Evolutionary conservation across 2,888 invertebrate genomes (phyloP).

Genomic region (Scaptomyza polygonia): DNA sequence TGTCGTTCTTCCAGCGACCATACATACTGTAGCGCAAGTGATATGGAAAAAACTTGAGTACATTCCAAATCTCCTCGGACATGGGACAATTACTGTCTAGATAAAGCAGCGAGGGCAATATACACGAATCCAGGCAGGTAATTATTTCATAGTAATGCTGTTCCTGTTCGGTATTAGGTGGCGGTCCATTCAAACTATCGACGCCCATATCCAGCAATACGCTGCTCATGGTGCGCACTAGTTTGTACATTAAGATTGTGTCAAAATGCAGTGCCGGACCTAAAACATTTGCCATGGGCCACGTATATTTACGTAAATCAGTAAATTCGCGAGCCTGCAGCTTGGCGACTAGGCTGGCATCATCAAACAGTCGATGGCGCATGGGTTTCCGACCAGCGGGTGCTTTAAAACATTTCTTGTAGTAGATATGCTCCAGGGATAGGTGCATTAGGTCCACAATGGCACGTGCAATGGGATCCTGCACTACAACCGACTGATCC

Average conservation of each 20-base stretch:
- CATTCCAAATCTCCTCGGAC: conserved; percentile 97
- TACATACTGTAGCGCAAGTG: conserved; percentile 94
- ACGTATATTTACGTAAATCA: conserved; percentile 90
- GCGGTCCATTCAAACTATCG: conserved; percentile 82
- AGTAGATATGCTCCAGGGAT: conserved; percentile 94
- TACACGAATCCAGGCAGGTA: conserved; percentile 93
- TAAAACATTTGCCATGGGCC: conserved; percentile 93
- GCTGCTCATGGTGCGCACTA: conserved; percentile 86
- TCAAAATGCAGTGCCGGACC: conserved; percentile 95
- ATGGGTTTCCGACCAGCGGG: conserved; percentile 86
- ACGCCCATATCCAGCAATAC: conserved; percentile 83
- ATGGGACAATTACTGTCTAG: conserved; percentile 98
- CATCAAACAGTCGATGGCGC: conserved; percentile 84
- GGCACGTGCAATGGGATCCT: conserved; percentile 91
- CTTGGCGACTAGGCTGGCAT: conserved; percentile 71
- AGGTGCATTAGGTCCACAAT: conserved; percentile 92
- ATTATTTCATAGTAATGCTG: conserved; percentile 92
- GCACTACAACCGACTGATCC: conserved; percentile 90
- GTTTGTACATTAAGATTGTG: conserved; percentile 95
- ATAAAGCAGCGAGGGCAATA: conserved; percentile 95
- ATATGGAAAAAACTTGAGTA: conserved; percentile 94
- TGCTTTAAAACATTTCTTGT: conserved; percentile 89
- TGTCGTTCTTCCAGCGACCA: conserved; percentile 98
- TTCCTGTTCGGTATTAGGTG: conserved; percentile 83
- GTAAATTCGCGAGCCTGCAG: conserved; percentile 87